Percentiles rank a stretch among this genome's conserved stretches.
phyloP scores from a whole-genome alignment of 53 echinoderm and acorn worm genomes.

The Apostichopus leukothele region DNA sequence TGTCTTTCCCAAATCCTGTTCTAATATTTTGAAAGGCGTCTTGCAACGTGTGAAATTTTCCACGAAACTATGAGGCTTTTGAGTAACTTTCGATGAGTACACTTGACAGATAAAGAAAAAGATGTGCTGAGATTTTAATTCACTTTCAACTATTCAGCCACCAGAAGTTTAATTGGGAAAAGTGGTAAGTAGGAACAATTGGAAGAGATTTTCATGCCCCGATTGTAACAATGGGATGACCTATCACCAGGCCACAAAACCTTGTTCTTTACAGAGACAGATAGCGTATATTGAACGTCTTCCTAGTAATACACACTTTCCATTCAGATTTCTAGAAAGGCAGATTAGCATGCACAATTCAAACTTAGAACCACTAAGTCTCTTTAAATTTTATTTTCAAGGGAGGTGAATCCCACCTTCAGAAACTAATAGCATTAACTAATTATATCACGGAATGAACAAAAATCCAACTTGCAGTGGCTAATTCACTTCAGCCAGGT shows the following conservation, averaged over 20 bases:
- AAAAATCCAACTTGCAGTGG: too few relatives aligned
- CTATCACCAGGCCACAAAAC: neutral
- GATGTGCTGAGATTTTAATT: neutral
- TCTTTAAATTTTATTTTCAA: neutral
- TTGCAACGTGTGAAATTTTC: conserved; percentile 7
- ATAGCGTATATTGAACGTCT: neutral
- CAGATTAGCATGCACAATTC: neutral
- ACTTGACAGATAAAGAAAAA: neutral
- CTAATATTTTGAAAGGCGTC: neutral
- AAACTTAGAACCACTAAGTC: neutral
- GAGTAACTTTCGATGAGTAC: too few relatives aligned
- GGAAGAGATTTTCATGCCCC: neutral
- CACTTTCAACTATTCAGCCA: neutral
- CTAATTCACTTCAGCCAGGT: too few relatives aligned
- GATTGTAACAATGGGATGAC: neutral
- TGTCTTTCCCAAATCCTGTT: neutral
- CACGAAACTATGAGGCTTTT: neutral
- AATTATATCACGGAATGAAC: too few relatives aligned
- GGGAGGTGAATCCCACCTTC: too few relatives aligned
- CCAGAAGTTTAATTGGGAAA: neutral
- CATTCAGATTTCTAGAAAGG: neutral
- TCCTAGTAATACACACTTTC: neutral
- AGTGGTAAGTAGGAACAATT: conserved; percentile 6
- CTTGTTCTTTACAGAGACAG: neutral
- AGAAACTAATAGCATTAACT: too few relatives aligned